Percentiles rank a stretch among this genome's conserved stretches.
Conservation (phyloP, 2,888 invertebrate species). For the Hirtodrosophila alboralis region DNA sequence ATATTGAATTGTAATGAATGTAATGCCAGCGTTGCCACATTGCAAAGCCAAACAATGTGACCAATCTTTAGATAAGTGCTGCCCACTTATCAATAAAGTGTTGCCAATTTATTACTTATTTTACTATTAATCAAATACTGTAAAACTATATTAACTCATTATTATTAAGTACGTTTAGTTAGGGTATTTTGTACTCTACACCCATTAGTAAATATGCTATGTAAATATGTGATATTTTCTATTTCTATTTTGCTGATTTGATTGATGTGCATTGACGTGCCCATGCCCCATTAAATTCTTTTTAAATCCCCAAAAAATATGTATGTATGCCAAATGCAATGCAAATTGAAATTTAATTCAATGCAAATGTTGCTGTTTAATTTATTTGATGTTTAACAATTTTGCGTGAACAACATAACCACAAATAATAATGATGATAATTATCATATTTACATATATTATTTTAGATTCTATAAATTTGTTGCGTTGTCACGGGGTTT, state of each 20-base stretch:
- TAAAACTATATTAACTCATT: too few species aligned
- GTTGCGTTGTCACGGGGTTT: not conserved
- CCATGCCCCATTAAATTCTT: constrained; percentile 64
- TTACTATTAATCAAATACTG: too few species aligned
- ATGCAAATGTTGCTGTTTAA: constrained; percentile 62
- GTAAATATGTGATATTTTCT: constrained; percentile 20
- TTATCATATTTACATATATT: not conserved
- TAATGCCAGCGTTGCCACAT: too few species aligned
- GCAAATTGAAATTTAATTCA: constrained; percentile 58
- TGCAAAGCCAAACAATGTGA: too few species aligned
- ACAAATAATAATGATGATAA: constrained; percentile 7
- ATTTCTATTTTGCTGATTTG: constrained; percentile 50
- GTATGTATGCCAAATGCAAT: constrained; percentile 32
- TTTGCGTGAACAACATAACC: constrained; percentile 9
- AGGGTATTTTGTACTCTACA: constrained; percentile 8
- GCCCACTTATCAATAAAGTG: too few species aligned
- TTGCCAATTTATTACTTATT: too few species aligned
- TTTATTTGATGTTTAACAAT: constrained; percentile 12
- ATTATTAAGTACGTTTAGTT: not conserved
- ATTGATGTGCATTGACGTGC: constrained; percentile 68
- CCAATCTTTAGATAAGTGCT: too few species aligned
- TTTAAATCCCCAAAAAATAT: constrained; percentile 46
- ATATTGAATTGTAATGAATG: too few species aligned
- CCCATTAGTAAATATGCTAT: constrained; percentile 1
- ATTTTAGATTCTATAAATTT: not conserved